Conservation (phyloP, 2,888 invertebrate genomes). For the Meteorus cinctellus region DNA sequence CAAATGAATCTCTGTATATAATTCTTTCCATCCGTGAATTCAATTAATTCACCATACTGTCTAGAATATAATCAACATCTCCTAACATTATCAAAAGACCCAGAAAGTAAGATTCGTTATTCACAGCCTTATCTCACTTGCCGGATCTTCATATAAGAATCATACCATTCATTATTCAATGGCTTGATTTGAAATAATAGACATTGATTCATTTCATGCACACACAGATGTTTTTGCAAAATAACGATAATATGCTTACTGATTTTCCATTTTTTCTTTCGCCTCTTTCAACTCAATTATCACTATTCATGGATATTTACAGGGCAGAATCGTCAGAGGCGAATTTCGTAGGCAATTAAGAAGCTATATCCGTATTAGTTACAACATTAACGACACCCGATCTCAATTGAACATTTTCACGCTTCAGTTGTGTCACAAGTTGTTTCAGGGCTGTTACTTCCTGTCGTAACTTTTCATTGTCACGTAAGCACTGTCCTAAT, state of each 20-base stretch:
- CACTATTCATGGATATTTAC: slow-evolving; percentile 1
- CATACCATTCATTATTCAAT: not conserved
- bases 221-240: not conserved
- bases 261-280: not conserved
- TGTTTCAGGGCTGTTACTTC: slow-evolving; percentile 83
- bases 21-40: not conserved
- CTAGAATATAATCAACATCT: not conserved
- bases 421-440: slow-evolving; percentile 82
- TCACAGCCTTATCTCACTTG: slow-evolving; percentile 61
- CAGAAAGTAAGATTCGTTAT: slow-evolving; percentile 54
- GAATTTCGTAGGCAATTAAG: slow-evolving; percentile 10
- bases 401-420: slow-evolving; percentile 83
- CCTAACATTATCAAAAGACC: slow-evolving; percentile 20
- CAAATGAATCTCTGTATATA: not conserved
- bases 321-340: not conserved
- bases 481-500: slow-evolving; percentile 78
- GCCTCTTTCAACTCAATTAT: not conserved
- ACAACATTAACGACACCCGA: slow-evolving; percentile 62
- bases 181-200: not conserved
- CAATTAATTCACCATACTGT: not conserved
- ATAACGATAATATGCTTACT: not conserved
- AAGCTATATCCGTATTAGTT: slow-evolving; percentile 29
- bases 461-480: slow-evolving; percentile 83
- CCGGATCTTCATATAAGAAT: not conserved
- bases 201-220: not conserved